A percentile compares a stretch with the other conserved stretches of the same genome.
phyloP scores from a whole-genome alignment of 2,888 invertebrate species.

The Pristionchus exspectatus region DNA sequence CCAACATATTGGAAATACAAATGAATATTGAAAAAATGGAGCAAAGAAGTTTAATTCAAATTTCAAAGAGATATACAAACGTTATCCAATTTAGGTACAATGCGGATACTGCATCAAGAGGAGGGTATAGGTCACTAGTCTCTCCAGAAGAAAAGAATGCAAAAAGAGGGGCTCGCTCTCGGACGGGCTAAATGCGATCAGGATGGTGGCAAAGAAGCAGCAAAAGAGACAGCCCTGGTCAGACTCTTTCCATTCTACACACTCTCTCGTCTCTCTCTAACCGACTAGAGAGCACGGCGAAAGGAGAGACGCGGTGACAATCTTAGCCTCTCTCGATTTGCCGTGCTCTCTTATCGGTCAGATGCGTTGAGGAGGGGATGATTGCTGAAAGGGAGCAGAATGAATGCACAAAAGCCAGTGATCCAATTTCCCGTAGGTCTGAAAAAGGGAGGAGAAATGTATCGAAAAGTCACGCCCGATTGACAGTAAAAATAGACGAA shows the following conservation, averaged over 20 bases:
- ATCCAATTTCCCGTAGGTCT: not conserved
- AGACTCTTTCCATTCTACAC: not conserved
- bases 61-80: too few species aligned
- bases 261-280: not conserved
- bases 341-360: not conserved
- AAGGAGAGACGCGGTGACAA: not conserved
- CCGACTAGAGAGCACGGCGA: not conserved
- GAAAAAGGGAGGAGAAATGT: not conserved
- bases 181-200: constrained; percentile 7
- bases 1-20: too few species aligned
- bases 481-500: not conserved
- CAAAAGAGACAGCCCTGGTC: not conserved
- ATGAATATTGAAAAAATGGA: too few species aligned
- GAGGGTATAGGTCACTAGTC: not conserved
- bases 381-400: not conserved
- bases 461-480: not conserved
- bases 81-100: not conserved
- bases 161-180: not conserved
- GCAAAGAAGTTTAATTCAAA: too few species aligned
- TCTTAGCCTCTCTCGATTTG: not conserved
- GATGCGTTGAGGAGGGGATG: not conserved
- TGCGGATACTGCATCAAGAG: not conserved
- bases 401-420: not conserved
- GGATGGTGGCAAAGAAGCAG: not conserved
- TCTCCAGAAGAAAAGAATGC: not conserved